Evolutionary conservation across 2,113 vertebrate species (phyloP).

Genomic region (Kryptolebias marmoratus): DNA sequence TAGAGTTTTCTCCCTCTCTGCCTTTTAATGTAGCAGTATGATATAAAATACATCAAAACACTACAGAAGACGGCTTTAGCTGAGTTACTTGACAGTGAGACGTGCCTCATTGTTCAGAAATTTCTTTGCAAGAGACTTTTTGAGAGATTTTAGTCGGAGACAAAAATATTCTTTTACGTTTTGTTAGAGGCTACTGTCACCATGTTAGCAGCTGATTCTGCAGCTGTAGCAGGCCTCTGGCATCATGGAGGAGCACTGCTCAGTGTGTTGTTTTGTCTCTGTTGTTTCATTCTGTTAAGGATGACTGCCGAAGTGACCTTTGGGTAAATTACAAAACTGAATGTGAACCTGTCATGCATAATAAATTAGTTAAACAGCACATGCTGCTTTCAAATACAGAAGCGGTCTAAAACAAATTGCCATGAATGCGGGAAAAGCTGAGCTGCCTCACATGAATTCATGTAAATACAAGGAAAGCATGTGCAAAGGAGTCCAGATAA

Average conservation of each 20-base stretch:
- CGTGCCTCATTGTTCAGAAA: not conserved
- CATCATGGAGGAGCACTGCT: constrained; percentile 28
- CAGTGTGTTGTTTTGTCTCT: constrained; percentile 50
- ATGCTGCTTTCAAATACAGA: not conserved
- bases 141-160: constrained; percentile 22
- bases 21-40: not conserved
- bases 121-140: not conserved
- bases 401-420: too few species aligned
- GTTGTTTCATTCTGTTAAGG: constrained; percentile 45
- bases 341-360: constrained; percentile 35
- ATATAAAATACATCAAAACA: too few species aligned
- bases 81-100: too few species aligned
- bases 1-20: constrained; percentile 1
- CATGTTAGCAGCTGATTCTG: constrained; percentile 62
- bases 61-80: too few species aligned
- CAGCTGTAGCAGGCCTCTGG: constrained; percentile 61
- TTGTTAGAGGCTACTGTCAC: constrained; percentile 22
- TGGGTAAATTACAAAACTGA: constrained; percentile 39
- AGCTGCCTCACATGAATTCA: too few species aligned
- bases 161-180: constrained; percentile 30
- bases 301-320: constrained; percentile 46
- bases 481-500: too few species aligned
- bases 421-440: too few species aligned
- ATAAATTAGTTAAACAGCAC: constrained; percentile 11
- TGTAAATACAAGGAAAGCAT: too few species aligned